These are phyloP conservation scores for Sebastes iracundus DNA, from an alignment of 2,797 vertebrate genomes.

Conservation along the genomic window DNA sequence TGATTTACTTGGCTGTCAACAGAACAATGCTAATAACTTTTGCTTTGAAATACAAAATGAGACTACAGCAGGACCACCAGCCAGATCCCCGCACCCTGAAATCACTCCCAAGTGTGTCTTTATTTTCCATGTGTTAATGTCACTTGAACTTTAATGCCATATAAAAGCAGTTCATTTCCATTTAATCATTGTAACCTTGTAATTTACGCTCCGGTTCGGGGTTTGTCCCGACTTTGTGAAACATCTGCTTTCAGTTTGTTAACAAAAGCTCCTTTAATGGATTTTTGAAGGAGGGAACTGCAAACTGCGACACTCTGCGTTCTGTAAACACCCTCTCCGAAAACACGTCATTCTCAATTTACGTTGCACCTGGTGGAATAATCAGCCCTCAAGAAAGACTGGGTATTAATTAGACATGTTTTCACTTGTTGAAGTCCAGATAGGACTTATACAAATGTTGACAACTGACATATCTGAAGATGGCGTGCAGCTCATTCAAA, in stretches of 20 bases:
- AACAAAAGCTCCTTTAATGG: conserved; percentile 44
- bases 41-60: not conserved
- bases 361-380: conserved; percentile 28
- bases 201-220: conserved; percentile 2
- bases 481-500: not conserved
- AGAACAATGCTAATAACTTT: not conserved
- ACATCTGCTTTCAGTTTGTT: conserved; percentile 67
- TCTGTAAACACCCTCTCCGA: conserved; percentile 27
- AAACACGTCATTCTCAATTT: conserved; percentile 43
- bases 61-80: not conserved
- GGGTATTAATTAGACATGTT: not conserved
- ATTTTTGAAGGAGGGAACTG: conserved; percentile 15
- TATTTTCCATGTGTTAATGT: conserved; percentile 1
- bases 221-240: conserved; percentile 26
- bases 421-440: not conserved
- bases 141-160: not conserved
- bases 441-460: not conserved
- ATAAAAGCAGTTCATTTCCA: conserved; percentile 32
- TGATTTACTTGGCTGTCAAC: not conserved
- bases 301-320: conserved; percentile 18
- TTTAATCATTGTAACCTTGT: conserved; percentile 35
- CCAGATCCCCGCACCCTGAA: not conserved
- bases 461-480: not conserved
- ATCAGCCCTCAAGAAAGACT: not conserved
- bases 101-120: not conserved